A percentile compares a stretch with the other conserved stretches of the same genome.
Conservation (phyloP, 2,113 vertebrate species). For the Esox niger region DNA sequence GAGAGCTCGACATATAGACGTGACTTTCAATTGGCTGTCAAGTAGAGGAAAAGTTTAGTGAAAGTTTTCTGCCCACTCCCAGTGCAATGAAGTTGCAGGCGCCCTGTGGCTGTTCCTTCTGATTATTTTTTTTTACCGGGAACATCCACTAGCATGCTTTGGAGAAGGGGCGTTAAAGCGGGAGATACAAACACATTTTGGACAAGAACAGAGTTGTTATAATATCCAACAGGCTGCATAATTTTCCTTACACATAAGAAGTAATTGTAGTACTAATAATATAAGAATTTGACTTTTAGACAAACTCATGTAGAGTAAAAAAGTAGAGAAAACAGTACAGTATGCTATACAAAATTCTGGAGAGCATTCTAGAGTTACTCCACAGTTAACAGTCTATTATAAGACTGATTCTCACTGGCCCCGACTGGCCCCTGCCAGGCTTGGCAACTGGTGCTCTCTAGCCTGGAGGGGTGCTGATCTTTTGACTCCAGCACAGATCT, state of each 20-base stretch:
- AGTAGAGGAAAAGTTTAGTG: slow-evolving; percentile 48
- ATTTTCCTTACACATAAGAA: too few relatives aligned
- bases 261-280: too few relatives aligned
- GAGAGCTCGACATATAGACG: slow-evolving; percentile 26
- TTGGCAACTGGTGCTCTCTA: slow-evolving; percentile 36
- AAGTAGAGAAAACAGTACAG: too few relatives aligned
- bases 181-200: slow-evolving; percentile 38
- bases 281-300: too few relatives aligned
- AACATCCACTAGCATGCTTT: slow-evolving; percentile 29
- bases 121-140: too few relatives aligned
- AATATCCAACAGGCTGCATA: too few relatives aligned
- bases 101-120: slow-evolving; percentile 6
- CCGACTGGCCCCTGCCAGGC: background rate
- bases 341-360: background rate
- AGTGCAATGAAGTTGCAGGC: slow-evolving; percentile 52
- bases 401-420: slow-evolving; percentile 7
- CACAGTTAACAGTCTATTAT: slow-evolving; percentile 14
- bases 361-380: background rate
- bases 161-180: slow-evolving; percentile 25
- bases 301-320: too few relatives aligned
- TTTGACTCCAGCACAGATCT: slow-evolving; percentile 20
- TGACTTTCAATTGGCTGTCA: slow-evolving; percentile 59
- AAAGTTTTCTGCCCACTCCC: slow-evolving; percentile 25
- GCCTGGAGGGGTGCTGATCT: slow-evolving; percentile 29
- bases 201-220: background rate